Percentiles rank a stretch among this genome's conserved stretches.
Conservation (phyloP, 2,113 vertebrate genomes). For the Anthoscopus minutus region DNA sequence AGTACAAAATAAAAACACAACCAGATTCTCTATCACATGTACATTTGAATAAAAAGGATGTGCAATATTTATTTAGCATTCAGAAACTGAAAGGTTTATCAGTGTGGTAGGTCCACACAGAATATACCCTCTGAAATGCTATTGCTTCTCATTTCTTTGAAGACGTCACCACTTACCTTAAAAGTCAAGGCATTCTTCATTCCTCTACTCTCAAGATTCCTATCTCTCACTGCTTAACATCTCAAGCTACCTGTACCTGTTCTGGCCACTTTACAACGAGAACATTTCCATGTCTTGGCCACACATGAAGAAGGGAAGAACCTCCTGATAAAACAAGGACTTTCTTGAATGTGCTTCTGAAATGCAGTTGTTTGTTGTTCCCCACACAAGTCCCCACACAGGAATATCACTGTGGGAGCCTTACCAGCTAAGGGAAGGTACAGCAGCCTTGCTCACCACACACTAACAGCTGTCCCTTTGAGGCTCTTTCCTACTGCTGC, state of each 20-base stretch:
- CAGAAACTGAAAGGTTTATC: background rate
- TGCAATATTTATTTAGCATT: background rate
- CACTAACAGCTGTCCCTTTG: background rate
- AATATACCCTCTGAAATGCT: background rate
- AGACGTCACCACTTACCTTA: background rate
- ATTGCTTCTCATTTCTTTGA: background rate
- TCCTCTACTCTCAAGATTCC: background rate
- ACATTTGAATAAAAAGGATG: background rate
- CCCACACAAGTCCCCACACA: fast-evolving
- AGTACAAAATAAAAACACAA: background rate
- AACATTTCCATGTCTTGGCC: background rate
- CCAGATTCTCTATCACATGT: background rate
- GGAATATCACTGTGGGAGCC: background rate
- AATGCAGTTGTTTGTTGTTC: background rate
- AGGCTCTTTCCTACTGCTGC: background rate
- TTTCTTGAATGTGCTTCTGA: background rate
- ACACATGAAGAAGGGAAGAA: background rate
- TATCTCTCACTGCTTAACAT: background rate
- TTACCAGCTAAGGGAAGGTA: background rate
- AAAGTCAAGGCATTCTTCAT: background rate
- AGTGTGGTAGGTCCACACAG: background rate
- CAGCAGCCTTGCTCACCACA: background rate
- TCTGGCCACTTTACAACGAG: background rate
- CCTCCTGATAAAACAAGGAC: background rate
- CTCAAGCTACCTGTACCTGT: background rate